Base-by-base conservation (phyloP, 2,888 invertebrate genomes). In the Dynastes tityus region DNA sequence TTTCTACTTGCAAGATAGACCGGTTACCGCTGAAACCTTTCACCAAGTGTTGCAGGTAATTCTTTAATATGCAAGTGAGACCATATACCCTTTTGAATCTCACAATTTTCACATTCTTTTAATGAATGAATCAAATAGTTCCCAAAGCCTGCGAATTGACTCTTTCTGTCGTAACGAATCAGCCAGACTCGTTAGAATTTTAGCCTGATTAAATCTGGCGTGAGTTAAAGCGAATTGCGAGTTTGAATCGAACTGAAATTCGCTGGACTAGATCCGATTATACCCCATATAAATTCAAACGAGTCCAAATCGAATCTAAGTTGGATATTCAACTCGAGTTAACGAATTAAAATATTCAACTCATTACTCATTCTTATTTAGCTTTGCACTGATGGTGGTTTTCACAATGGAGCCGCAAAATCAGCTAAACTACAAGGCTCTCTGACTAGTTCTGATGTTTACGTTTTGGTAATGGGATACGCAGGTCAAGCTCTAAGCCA, bases 361-460 rank as follows among this genome's bases (percentile, higher is more conserved):
- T 58, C 4, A n/a, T 58, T 16, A 58, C 8, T 16, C 0, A 8
- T 11, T 45, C 1, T 2, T 3, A 22, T 51, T 22, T 27, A 68
- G 68, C 45, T 45, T 3, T 67, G 67, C 9, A 67, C 45, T 5
- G 53, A 76, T 55, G 37, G 93, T 91, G 85, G 89, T 90, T 68
- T 94, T 91, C 85, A 84, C 1, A 55, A 81, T 6, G 84, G 83
- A 75, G 74, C 82, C 2, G 86, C 85, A 76, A 81, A 81, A 63
- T 82, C 86, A 2, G 29, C 84, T n/a, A 82, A 84, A 77, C 27
- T 83, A 13, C 87, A 87, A 55, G 80, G 84, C 3, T 73, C 82
- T 61, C 82, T 80, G n/a, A 82, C 82, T 1, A 87, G 89, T 9
- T 90, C 91, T 81, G 92, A 93, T 0, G 90, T 92, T 0, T 92